Evolutionary conservation across 1,140 invertebrate genomes (phyloP).

Genomic region (Drosophila repleta): DNA sequence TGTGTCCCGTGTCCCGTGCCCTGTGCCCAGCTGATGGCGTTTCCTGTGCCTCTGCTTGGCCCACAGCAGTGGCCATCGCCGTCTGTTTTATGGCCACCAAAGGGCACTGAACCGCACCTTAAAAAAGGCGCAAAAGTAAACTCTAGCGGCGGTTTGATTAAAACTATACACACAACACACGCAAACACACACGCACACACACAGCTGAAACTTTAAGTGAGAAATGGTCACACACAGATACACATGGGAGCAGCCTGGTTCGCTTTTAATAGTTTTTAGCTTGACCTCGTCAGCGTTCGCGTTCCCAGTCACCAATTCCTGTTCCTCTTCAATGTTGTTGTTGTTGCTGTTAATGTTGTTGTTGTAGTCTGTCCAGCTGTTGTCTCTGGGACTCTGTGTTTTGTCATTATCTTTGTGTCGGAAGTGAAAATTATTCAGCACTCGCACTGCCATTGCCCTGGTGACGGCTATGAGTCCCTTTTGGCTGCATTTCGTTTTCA

Average conservation of each 20-base stretch:
- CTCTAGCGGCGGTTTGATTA: conserved; percentile 77
- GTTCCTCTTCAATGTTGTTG: conserved; percentile 25
- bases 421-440: conserved; percentile 77
- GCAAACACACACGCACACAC: conserved; percentile 31
- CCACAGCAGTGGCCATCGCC: conserved; percentile 34
- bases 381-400: conserved; percentile 35
- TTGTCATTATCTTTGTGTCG: conserved; percentile 74
- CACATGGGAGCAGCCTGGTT: conserved; percentile 70
- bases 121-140: conserved; percentile 80
- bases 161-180: conserved; percentile 57
- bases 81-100: conserved; percentile 74
- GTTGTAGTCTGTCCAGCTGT: conserved; percentile 57
- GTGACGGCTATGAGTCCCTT: conserved; percentile 60
- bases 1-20: conserved; percentile 15
- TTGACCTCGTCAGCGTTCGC: conserved; percentile 77
- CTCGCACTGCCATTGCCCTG: conserved; percentile 63
- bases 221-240: conserved; percentile 76
- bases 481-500: conserved; percentile 78
- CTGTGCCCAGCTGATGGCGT: conserved; percentile 65
- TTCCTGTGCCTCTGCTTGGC: conserved; percentile 51
- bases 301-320: conserved; percentile 41
- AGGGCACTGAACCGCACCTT: conserved; percentile 81
- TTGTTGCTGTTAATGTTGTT: conserved; percentile 14
- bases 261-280: conserved; percentile 76
- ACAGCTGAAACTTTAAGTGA: conserved; percentile 43